Base-by-base conservation (phyloP, 2,888 invertebrate genomes). In the Arrhopalites spinosus region DNA sequence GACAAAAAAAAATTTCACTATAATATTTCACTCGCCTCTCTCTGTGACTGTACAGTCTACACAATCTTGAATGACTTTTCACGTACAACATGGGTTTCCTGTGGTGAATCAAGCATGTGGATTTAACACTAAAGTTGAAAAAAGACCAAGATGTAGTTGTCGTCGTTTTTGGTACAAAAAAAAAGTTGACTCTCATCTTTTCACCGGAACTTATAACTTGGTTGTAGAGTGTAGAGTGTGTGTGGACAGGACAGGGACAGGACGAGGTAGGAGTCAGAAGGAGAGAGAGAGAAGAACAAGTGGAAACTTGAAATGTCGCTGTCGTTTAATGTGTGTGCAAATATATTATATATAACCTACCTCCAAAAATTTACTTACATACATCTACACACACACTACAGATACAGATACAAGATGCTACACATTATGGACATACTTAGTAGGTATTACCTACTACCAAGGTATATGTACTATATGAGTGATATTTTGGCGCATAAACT, bases 151-250 rank as follows among this genome's bases (percentile, higher is more conserved):
- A 13, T 15, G 43, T 43, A n/a, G 13, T 20, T 23, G 27, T 61
- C 61, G 23, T 20, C 61, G 13, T 27, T 5, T 23, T 20, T 15
- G 23, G 2, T 23, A 23, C 2, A 27, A 45, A 23, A 17, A 50
- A 43, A 68, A 68, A 50, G 68, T 68, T 68, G 47, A 68, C 43
- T 23, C n/a, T n/a, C 68, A 68, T 68, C 50, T 68, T 68, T 68
- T 68, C 50, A 68, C 68, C 68, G 68, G 68, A 43, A 68, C 68
- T 50, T 29, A 23, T 29, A 47, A 23, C 27, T 23, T 20, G 30
- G 29, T 30, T n/a, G 25, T 25, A 27, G 63, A n/a, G 63, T 29
- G 15, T 11, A 29, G 63, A 29, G 63, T 63, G 36, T 36, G 53
- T 5, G 15, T 5, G 53, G 53, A 53, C 53, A 53, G 53, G 53